Conservation (phyloP, 2,888 invertebrate species). For the Chloroclysta siterata region DNA sequence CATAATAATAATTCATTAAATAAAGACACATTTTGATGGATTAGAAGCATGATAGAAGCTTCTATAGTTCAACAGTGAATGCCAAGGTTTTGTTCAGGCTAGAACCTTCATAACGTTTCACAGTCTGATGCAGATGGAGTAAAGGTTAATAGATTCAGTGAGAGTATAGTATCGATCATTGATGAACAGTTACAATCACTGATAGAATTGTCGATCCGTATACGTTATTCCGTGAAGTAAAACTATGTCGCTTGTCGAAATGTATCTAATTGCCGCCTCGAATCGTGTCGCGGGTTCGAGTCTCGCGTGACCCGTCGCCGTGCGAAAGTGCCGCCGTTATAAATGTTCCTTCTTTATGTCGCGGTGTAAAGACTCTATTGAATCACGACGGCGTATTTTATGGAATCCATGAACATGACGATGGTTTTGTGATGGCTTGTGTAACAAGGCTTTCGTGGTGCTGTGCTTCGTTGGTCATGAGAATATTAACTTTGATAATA, state of each 20-base stretch:
- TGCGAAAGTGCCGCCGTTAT: slow-evolving; percentile 46
- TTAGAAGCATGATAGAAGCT: slow-evolving; percentile 8
- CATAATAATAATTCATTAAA: not conserved
- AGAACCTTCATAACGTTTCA: slow-evolving; percentile 9
- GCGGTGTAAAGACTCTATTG: slow-evolving; percentile 45
- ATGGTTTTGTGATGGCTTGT: slow-evolving; percentile 37
- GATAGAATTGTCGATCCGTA: slow-evolving; percentile 17
- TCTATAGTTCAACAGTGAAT: slow-evolving; percentile 16
- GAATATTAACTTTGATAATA: slow-evolving; percentile 11
- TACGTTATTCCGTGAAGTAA: slow-evolving; percentile 13
- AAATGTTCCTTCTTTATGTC: slow-evolving; percentile 43
- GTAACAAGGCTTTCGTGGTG: slow-evolving; percentile 29
- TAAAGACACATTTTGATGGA: not conserved
- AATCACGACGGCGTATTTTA: slow-evolving; percentile 44
- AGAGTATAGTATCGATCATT: slow-evolving; percentile 16
- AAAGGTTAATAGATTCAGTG: slow-evolving; percentile 22
- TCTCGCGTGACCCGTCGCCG: slow-evolving; percentile 47
- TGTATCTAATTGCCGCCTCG: slow-evolving; percentile 47
- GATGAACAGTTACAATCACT: slow-evolving; percentile 10
- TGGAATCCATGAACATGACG: slow-evolving; percentile 43
- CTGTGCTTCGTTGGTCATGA: slow-evolving; percentile 22
- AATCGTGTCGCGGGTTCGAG: slow-evolving; percentile 37
- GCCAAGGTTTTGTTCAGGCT: slow-evolving; percentile 19
- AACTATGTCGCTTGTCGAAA: slow-evolving; percentile 30
- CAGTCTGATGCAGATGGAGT: slow-evolving; percentile 19